Base-by-base conservation (phyloP, 2,888 invertebrate species). In the Callinectes sapidus region DNA sequence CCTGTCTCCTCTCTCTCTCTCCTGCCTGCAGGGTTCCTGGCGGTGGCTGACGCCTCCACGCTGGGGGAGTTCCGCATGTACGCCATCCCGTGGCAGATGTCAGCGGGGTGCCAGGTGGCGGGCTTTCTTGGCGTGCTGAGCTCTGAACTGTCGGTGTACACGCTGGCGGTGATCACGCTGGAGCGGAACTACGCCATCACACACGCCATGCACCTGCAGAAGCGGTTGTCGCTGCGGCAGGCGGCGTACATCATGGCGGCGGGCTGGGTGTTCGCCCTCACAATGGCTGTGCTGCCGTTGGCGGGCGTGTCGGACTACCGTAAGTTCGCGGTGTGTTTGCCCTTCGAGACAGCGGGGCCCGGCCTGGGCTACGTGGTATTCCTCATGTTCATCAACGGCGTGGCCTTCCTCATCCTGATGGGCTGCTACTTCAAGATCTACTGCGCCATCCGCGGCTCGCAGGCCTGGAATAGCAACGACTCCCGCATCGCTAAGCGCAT, bases 61-160 rank as follows among this genome's bases (percentile, higher is more conserved):
- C 96, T 99, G 93, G 99, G 99, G 42, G 98, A 99, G 96, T 99
- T 99, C 96, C 97, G 99, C 95, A 98, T 98, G 97, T 98, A 98
- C 96, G 99, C 99, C 28, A 98, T 99, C 95, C 97, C 98, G 0
- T 99, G 99, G 99, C 99, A 99, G 96, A 98, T 98, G 97, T 98
- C 98, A 54, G 97, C 97, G 71, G 98, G 98, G 48, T 99, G 99
- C 96, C 98, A 98, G 95, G 96, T 98, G 89, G 98, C 99, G 1
- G 99, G 99, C 54, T 99, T 99, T 95, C 96, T 99, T 88, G 99
- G 98, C 10, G 99, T 99, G 61, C 96, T 99, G 39, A 98, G 98
- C 95, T 98, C 98, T 0, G 99, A 99, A 96, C 96, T 99, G 93
- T 98, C 98, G 71, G 99, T 99, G 85, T 99, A 98, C 96, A 99